A percentile compares a stretch with the other conserved stretches of the same genome.
Conservation (phyloP, 2,113 vertebrate species). For the Helogale parvula region DNA sequence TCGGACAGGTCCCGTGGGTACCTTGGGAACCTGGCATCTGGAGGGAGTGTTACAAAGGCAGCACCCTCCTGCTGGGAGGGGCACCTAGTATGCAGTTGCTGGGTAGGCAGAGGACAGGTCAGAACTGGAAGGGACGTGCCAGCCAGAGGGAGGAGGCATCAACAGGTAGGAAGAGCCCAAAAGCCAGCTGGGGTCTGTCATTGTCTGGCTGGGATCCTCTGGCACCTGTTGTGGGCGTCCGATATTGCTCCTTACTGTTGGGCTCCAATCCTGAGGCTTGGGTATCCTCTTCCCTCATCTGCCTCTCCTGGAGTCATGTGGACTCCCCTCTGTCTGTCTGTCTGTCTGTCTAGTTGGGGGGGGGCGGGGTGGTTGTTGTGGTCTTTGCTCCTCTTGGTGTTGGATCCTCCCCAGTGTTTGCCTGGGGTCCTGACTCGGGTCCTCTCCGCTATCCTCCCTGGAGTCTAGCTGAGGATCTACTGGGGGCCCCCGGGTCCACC, state of each 20-base stretch:
- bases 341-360: too few species aligned
- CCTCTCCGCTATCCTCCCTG: rapidly evolving
- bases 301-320: too few species aligned
- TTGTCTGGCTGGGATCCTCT: rapidly evolving
- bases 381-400: not conserved
- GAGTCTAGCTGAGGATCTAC: too few species aligned
- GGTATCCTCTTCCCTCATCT: too few species aligned
- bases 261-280: rapidly evolving
- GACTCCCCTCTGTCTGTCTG: too few species aligned
- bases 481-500: rapidly evolving
- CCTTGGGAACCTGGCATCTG: not conserved
- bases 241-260: rapidly evolving
- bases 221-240: rapidly evolving
- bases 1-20: not conserved
- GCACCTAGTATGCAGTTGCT: rapidly evolving
- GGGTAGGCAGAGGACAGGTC: not conserved
- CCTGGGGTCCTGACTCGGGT: rapidly evolving
- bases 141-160: not conserved
- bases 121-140: not conserved
- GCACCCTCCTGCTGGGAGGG: not conserved
- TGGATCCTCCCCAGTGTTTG: not conserved
- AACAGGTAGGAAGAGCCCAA: not conserved
- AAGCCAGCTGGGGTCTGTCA: rapidly evolving
- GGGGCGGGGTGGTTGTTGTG: too few species aligned
- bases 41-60: not conserved